Conservation (phyloP, 2,888 invertebrate species). For the Mellilla xanthometata region DNA sequence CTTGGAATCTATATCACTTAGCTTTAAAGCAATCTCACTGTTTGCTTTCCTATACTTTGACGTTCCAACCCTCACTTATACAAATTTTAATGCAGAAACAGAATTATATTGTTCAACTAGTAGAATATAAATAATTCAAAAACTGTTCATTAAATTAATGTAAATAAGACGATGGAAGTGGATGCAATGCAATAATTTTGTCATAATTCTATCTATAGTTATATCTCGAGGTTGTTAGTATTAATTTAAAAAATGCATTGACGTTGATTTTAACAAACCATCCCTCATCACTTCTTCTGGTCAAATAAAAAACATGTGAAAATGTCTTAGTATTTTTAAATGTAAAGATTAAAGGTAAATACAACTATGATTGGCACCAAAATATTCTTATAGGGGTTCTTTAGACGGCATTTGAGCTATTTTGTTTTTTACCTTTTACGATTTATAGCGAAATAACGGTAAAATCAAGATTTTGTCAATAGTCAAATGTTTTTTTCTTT, state of each 20-base stretch:
- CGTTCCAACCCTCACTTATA: conserved; percentile 44
- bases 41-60: conserved; percentile 56
- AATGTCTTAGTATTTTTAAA: too few relatives aligned
- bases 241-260: conserved; percentile 46
- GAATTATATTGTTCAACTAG: conserved; percentile 46
- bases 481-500: too few relatives aligned
- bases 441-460: too few relatives aligned
- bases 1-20: conserved; percentile 54
- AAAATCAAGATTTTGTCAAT: too few relatives aligned
- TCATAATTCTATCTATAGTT: conserved; percentile 67
- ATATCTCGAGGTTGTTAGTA: conserved; percentile 61
- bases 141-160: conserved; percentile 44
- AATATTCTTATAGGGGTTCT: too few relatives aligned
- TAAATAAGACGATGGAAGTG: conserved; percentile 52
- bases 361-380: too few relatives aligned
- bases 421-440: too few relatives aligned
- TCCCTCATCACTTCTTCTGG: too few relatives aligned
- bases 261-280: neutral
- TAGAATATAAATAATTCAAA: conserved; percentile 47
- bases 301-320: too few relatives aligned
- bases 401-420: too few relatives aligned
- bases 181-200: conserved; percentile 78
- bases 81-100: conserved; percentile 23
- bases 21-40: conserved; percentile 58
- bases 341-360: too few relatives aligned